Evolutionary conservation across 2,888 invertebrate genomes (phyloP).

Genomic region (Fabriciana adippe): DNA sequence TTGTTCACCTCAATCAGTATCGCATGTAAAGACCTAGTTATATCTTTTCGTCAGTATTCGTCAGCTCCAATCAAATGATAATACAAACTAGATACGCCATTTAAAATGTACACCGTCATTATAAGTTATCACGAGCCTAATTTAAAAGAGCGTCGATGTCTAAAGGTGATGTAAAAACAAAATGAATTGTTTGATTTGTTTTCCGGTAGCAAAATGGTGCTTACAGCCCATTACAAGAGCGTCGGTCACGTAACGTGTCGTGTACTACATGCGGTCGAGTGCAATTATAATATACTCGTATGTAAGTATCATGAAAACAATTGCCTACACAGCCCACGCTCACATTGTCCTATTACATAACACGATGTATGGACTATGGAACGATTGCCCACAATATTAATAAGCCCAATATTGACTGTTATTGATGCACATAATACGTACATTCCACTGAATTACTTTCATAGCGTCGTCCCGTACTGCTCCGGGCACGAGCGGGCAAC

Average conservation of each 20-base stretch:
- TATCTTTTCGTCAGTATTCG: neutral
- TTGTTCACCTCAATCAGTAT: neutral
- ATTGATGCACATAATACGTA: neutral
- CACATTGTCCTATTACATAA: neutral
- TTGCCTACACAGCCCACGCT: neutral
- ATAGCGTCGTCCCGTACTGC: too few relatives aligned
- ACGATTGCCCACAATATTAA: neutral
- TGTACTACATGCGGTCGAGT: constrained; percentile 1
- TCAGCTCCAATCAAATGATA: neutral
- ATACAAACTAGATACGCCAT: neutral
- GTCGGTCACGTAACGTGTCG: constrained; percentile 11
- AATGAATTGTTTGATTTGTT: constrained; percentile 15
- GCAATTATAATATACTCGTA: too few relatives aligned
- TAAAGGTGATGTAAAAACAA: neutral
- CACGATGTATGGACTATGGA: neutral
- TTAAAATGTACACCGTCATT: constrained; percentile 10
- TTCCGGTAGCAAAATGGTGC: constrained; percentile 12
- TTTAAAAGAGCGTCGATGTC: neutral
- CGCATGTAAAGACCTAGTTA: too few relatives aligned
- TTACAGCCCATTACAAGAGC: constrained; percentile 3
- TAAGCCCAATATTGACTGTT: constrained; percentile 3
- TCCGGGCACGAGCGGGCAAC: too few relatives aligned
- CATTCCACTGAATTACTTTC: constrained; percentile 14
- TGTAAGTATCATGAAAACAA: constrained; percentile 4
- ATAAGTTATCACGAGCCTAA: neutral